These are phyloP conservation scores for Parnassius apollo DNA, from an alignment of 2,888 invertebrate species.

Conservation along the genomic window DNA sequence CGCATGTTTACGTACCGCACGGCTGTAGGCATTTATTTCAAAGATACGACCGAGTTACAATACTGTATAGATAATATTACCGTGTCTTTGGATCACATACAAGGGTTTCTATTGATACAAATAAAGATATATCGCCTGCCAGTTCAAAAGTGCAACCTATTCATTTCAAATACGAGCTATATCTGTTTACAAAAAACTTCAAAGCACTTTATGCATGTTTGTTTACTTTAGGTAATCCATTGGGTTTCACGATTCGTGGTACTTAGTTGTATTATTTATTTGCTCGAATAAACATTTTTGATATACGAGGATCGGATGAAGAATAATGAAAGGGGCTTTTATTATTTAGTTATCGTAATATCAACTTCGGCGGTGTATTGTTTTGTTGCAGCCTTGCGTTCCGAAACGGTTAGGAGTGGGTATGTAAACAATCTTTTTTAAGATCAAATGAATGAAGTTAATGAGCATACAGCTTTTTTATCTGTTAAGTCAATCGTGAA, in stretches of 20 bases:
- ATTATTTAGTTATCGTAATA: conserved; percentile 14
- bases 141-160: conserved; percentile 23
- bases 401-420: neutral
- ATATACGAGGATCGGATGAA: conserved; percentile 33
- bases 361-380: conserved; percentile 1
- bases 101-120: conserved; percentile 61
- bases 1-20: too few species aligned
- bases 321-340: conserved; percentile 8
- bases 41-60: too few species aligned
- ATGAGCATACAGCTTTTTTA: neutral
- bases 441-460: conserved; percentile 7
- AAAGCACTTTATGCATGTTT: conserved; percentile 36
- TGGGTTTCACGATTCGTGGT: conserved; percentile 40
- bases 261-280: conserved; percentile 43
- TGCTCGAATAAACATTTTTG: conserved; percentile 43
- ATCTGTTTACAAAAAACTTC: conserved; percentile 5
- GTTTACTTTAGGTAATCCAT: conserved; percentile 46
- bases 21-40: too few species aligned
- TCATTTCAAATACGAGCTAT: conserved; percentile 12
- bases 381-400: neutral
- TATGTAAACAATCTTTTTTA: neutral
- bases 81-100: conserved; percentile 67
- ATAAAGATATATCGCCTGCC: conserved; percentile 23
- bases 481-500: neutral
- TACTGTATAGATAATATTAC: too few species aligned